Conservation (phyloP, 1,140 invertebrate genomes). For the Drosophila tropicalis region DNA sequence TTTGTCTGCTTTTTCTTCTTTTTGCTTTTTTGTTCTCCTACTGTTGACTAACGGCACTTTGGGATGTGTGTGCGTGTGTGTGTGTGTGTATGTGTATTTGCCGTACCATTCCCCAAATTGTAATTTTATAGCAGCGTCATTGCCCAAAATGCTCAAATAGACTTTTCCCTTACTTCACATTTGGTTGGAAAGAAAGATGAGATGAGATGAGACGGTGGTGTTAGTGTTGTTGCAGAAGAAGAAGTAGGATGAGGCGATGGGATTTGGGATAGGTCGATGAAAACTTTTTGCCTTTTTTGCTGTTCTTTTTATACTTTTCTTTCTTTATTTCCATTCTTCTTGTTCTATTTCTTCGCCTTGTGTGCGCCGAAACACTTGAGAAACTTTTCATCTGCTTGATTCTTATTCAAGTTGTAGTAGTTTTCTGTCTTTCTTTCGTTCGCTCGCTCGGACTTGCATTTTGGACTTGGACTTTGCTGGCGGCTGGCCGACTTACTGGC, state of each 20-base stretch:
- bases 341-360: conserved; percentile 20
- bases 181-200: not conserved
- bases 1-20: not conserved
- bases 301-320: not conserved
- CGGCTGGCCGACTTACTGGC: conserved; percentile 4
- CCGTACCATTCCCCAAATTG: conserved; percentile 79
- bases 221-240: too few relatives aligned
- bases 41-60: conserved; percentile 62
- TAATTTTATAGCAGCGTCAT: conserved; percentile 80
- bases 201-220: too few relatives aligned
- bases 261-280: not conserved
- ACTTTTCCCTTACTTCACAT: conserved; percentile 53
- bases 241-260: too few relatives aligned
- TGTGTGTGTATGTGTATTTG: conserved; percentile 51
- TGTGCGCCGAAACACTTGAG: conserved; percentile 11
- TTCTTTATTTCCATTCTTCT: not conserved
- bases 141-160: conserved; percentile 78
- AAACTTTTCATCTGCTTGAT: conserved; percentile 44
- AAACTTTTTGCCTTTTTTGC: conserved; percentile 34
- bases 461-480: conserved; percentile 37
- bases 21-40: conserved; percentile 17
- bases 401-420: conserved; percentile 11
- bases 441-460: not conserved
- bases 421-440: not conserved
- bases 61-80: conserved; percentile 32